These are phyloP conservation scores for Hylia prasina DNA, from an alignment of 2,113 vertebrate genomes.

Conservation along the genomic window DNA sequence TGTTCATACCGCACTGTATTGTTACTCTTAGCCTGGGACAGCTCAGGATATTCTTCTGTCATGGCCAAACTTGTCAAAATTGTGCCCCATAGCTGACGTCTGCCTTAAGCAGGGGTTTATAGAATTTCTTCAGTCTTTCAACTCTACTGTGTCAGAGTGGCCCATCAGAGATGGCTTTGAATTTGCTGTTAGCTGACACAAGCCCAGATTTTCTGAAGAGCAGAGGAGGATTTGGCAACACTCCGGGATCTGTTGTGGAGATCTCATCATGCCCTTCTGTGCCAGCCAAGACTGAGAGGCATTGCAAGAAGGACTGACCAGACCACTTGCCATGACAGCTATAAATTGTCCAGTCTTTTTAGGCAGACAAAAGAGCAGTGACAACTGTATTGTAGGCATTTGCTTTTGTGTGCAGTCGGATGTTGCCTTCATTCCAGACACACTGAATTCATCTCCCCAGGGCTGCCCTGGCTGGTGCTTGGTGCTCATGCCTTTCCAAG, in stretches of 20 bases:
- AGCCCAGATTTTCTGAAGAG: not conserved
- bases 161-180: not conserved
- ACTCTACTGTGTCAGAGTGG: not conserved
- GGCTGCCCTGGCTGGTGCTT: not conserved
- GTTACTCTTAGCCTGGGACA: not conserved
- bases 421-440: conserved; percentile 9
- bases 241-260: not conserved
- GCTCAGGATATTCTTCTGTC: not conserved
- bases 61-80: not conserved
- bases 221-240: not conserved
- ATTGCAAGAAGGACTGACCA: not conserved
- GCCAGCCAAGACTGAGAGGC: not conserved
- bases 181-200: not conserved
- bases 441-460: conserved; percentile 5
- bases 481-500: not conserved
- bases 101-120: not conserved
- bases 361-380: conserved; percentile 31
- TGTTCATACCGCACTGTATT: not conserved
- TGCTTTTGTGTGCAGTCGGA: conserved; percentile 28
- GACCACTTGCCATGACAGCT: not conserved
- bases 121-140: not conserved
- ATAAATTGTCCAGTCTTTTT: conserved; percentile 12
- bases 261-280: not conserved
- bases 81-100: not conserved
- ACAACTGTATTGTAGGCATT: conserved; percentile 35